Conservation (phyloP, 2,888 invertebrate genomes). For the Ormyrus rosae region DNA sequence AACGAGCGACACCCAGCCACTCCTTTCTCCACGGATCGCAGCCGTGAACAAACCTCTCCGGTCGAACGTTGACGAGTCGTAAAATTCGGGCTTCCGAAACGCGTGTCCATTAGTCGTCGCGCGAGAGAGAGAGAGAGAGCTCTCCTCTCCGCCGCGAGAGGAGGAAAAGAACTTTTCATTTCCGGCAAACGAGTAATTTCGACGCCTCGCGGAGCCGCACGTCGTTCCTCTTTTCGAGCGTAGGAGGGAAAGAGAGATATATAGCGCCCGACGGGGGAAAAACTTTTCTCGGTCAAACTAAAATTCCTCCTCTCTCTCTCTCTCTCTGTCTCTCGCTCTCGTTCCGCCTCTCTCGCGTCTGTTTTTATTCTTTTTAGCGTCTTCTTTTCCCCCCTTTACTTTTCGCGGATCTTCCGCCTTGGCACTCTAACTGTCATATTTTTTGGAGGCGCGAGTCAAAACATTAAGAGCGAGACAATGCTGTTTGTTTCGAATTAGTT, state of each 20-base stretch:
- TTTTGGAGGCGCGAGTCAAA: conserved; percentile 14
- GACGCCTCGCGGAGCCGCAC: conserved; percentile 32
- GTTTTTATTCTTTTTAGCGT: conserved; percentile 9
- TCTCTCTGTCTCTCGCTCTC: conserved; percentile 2
- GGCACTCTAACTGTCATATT: conserved; percentile 8
- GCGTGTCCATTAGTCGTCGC: conserved; percentile 33
- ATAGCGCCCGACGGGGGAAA: conserved; percentile 16
- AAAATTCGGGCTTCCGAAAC: conserved; percentile 32
- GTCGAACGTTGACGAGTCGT: conserved; percentile 16
- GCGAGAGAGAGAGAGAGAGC: background rate
- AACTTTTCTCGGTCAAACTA: conserved; percentile 52
- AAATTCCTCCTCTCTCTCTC: conserved; percentile 18
- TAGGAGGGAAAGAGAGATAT: conserved; percentile 18
- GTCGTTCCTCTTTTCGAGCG: background rate
- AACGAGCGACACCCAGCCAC: no score
- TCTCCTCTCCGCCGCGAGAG: background rate
- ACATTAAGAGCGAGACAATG: background rate
- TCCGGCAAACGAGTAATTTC: conserved; percentile 54
- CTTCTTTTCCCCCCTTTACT: background rate
- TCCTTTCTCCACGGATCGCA: no score
- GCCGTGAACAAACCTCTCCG: no score
- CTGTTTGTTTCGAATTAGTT: background rate
- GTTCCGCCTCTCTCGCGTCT: background rate
- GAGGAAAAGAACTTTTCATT: conserved; percentile 51
- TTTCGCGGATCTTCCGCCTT: background rate